Percentiles rank a stretch among this genome's conserved stretches.
phyloP scores from a whole-genome alignment of 2,888 invertebrate genomes.

The Drosophila emarginata region DNA sequence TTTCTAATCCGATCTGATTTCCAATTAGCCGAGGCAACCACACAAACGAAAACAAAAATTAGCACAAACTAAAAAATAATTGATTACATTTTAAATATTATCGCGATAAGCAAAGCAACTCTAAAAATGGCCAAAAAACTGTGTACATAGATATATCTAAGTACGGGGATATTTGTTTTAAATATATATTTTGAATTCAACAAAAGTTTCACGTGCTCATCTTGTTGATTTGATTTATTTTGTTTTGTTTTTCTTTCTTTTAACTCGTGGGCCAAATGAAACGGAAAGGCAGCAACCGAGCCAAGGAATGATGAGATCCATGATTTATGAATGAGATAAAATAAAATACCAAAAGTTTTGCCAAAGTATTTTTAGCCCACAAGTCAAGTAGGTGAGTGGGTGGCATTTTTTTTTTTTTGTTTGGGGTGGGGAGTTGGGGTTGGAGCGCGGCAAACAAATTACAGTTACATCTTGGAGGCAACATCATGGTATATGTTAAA shows the following conservation, averaged over 20 bases:
- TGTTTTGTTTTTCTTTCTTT: not conserved
- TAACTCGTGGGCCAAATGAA: slow-evolving; percentile 50
- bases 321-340: slow-evolving; percentile 71
- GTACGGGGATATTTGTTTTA: not conserved
- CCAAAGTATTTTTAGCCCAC: slow-evolving; percentile 53
- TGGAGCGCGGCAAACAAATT: slow-evolving; percentile 47
- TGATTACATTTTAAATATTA: too few relatives aligned
- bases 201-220: slow-evolving; percentile 32
- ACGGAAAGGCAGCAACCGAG: slow-evolving; percentile 33
- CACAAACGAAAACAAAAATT: not conserved
- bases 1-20: too few relatives aligned
- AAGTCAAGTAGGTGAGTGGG: not conserved
- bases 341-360: slow-evolving; percentile 62
- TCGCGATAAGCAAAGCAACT: too few relatives aligned
- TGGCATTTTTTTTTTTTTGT: too few relatives aligned
- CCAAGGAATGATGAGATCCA: slow-evolving; percentile 43
- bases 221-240: slow-evolving; percentile 60
- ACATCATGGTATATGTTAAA: slow-evolving; percentile 56
- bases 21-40: too few relatives aligned
- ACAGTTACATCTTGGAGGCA: slow-evolving; percentile 37
- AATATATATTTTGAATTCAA: not conserved
- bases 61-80: too few relatives aligned
- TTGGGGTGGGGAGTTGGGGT: not conserved
- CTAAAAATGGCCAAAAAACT: not conserved
- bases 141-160: not conserved